phyloP scores from a whole-genome alignment of 1,140 invertebrate genomes.

The Neodiprion lecontei region DNA sequence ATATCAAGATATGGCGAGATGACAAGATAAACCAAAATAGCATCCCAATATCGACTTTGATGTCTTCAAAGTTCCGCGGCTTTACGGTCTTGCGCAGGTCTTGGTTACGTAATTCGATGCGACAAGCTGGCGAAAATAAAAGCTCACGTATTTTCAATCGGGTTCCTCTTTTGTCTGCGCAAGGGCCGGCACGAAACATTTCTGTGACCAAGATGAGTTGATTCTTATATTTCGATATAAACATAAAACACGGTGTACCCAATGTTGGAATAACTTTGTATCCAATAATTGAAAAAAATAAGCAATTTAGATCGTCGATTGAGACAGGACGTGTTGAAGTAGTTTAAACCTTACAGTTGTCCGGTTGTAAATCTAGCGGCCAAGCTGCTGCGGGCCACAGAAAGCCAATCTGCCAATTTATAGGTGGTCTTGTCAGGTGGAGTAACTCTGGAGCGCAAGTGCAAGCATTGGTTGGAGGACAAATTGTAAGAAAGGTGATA shows the following conservation, averaged over 20 bases:
- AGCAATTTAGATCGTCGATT: not conserved
- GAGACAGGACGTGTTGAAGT: not conserved
- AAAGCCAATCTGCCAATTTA: not conserved
- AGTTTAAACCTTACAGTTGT: not conserved
- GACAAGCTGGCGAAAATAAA: not conserved
- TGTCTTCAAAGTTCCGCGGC: not conserved
- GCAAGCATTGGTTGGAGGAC: not conserved
- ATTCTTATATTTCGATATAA: no score
- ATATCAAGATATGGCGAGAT: conserved; percentile 1
- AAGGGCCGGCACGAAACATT: not conserved
- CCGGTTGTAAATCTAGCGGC: not conserved
- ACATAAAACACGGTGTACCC: no score
- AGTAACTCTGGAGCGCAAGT: not conserved
- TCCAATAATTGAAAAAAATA: no score
- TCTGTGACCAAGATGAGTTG: no score
- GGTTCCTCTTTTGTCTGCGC: not conserved
- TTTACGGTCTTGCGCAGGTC: not conserved
- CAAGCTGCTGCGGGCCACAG: not conserved
- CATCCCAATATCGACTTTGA: not conserved
- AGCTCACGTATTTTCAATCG: not conserved
- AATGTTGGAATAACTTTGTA: no score
- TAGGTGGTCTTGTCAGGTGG: not conserved
- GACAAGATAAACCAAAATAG: not conserved
- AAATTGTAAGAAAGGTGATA: not conserved
- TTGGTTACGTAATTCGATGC: not conserved